Evolutionary conservation across 2,888 invertebrate species (phyloP).

Genomic region (Phrixothrix hirtus): DNA sequence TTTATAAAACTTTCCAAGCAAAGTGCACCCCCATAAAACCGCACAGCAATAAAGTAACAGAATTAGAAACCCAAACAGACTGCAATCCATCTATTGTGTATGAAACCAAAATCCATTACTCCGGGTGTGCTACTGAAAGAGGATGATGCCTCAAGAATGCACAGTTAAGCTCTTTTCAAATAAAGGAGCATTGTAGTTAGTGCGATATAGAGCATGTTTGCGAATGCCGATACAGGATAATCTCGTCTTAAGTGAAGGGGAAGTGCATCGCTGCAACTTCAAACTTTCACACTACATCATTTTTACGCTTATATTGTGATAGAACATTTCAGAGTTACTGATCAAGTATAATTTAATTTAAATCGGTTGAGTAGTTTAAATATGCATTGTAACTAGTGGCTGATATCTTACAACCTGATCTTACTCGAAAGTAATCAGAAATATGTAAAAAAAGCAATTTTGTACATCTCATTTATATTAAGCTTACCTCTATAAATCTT

Average conservation of each 20-base stretch:
- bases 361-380: no score
- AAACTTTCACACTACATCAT: slow-evolving; percentile 43
- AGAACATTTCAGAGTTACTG: no score
- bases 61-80: slow-evolving; percentile 15
- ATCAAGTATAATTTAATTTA: no score
- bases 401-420: no score
- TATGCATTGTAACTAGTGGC: no score
- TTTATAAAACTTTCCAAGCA: no score
- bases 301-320: no score
- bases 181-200: slow-evolving; percentile 39
- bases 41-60: slow-evolving; percentile 1
- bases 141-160: slow-evolving; percentile 42
- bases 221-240: slow-evolving; percentile 55
- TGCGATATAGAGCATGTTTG: slow-evolving; percentile 46
- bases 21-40: neutral
- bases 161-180: slow-evolving; percentile 48
- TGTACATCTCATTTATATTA: no score
- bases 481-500: no score
- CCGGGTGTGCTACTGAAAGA: slow-evolving; percentile 40
- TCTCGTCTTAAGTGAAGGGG: slow-evolving; percentile 39
- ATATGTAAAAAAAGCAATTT: no score
- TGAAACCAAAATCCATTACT: slow-evolving; percentile 56
- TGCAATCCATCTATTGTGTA: slow-evolving; percentile 40
- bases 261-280: slow-evolving; percentile 37
- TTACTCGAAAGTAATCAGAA: no score